Evolutionary conservation across 2,888 invertebrate genomes (phyloP), one percentile per base, ranked within the genome.

Genomic region (Diabrotica balteata): DNA sequence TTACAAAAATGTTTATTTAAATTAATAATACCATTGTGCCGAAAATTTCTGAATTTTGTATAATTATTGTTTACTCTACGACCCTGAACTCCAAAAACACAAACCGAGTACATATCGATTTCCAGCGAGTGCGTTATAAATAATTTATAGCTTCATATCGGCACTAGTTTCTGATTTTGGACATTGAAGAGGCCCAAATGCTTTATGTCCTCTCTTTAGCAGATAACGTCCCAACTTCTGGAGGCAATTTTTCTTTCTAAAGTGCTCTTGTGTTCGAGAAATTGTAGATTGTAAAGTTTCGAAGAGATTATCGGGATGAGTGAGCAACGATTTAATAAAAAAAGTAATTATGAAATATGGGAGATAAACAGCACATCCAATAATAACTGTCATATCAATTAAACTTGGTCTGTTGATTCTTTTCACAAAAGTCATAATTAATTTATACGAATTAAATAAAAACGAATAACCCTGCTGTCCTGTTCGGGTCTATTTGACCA

Each of bases 71-170:
- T 17, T 4, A 32, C 5, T 32, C 32, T 32, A 4, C 32, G 32
- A 53, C 53, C 32, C 22, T 53, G 22, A 53, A 10, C 32, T 17
- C 8, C 10, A 42, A 42, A 22, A 53, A 32, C 32, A 32, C 22
- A 32, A 53, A 53, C 53, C 32, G 17, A 53, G 32, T 32, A 32
- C 32, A 32, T 53, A 53, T 53, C 53, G 53, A 53, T 53, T 53
- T 32, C 22, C 7, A 8, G 9, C 54, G 54, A 22, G 9, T 54
- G n/a, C 8, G 43, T 43, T 54, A 54, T 54, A 54, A 54, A 54
- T 54, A 54, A 54, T 54, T 54, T 54, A 54, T 54, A 43, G 54
- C 43, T 43, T n/a, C 54, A 43, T 54, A 54, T 54, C 54, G 54
- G 54, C 54, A 43, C 43, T 44, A 44, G 5, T 42, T 43, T 54